Conservation (phyloP, 2,888 invertebrate species). For the Ernsta delagoae region DNA sequence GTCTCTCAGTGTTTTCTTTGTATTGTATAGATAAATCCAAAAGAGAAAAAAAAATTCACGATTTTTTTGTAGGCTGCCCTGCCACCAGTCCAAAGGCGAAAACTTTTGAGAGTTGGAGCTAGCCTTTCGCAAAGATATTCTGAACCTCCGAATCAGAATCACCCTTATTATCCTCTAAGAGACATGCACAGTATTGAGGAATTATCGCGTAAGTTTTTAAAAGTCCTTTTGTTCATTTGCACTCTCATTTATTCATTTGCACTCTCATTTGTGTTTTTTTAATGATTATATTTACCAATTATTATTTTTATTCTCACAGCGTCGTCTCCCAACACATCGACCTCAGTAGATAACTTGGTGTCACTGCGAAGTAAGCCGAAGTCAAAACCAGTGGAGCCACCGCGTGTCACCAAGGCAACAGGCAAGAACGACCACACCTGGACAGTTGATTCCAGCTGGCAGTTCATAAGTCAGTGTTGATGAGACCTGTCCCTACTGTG, state of each 20-base stretch:
- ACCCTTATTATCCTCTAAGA: slow-evolving; percentile 77
- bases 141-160: slow-evolving; percentile 84
- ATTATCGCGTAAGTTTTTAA: slow-evolving; percentile 71
- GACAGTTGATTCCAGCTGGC: slow-evolving; percentile 96
- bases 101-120: slow-evolving; percentile 69
- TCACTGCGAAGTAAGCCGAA: slow-evolving; percentile 84
- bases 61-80: slow-evolving; percentile 61
- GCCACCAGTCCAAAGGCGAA: slow-evolving; percentile 72
- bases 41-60: too few relatives aligned
- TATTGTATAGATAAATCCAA: too few relatives aligned
- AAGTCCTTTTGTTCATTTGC: background rate
- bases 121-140: slow-evolving; percentile 85
- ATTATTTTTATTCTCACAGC: slow-evolving; percentile 53
- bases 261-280: background rate
- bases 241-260: background rate
- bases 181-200: slow-evolving; percentile 84
- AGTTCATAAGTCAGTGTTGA: slow-evolving; percentile 90
- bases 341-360: slow-evolving; percentile 88
- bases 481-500: slow-evolving; percentile 30
- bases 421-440: slow-evolving; percentile 87
- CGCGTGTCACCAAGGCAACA: slow-evolving; percentile 80
- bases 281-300: background rate
- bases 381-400: slow-evolving; percentile 90
- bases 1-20: too few relatives aligned
- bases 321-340: slow-evolving; percentile 84